Evolutionary conservation across 2,113 vertebrate species (phyloP).

Genomic region (Mixornis gularis): DNA sequence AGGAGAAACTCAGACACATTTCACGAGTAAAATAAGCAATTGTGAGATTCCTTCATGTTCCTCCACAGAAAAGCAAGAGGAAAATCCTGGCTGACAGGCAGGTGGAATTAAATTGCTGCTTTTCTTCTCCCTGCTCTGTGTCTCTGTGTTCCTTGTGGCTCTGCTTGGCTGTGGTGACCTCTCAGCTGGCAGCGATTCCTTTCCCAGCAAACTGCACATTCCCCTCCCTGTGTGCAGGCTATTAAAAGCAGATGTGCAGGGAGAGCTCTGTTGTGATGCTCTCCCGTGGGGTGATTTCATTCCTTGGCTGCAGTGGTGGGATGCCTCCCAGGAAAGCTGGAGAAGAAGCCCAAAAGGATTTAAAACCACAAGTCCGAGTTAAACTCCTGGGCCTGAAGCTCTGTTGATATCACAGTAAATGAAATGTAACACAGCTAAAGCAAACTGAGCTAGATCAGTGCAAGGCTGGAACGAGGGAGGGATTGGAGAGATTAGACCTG

Average conservation of each 20-base stretch:
- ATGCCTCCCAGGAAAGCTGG: neutral
- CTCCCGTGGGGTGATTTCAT: neutral
- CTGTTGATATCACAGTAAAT: neutral
- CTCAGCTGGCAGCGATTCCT: neutral
- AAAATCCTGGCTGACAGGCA: neutral
- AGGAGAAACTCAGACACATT: neutral
- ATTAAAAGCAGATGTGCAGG: neutral
- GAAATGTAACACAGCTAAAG: neutral
- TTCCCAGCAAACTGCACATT: slow-evolving; percentile 21
- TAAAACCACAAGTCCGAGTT: neutral
- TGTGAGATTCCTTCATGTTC: neutral
- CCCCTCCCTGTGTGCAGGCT: neutral
- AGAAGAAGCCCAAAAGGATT: neutral
- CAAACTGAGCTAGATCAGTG: neutral
- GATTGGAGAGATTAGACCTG: neutral
- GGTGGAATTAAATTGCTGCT: neutral
- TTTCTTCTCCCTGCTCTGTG: neutral
- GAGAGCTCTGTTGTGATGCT: neutral
- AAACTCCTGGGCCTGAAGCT: neutral
- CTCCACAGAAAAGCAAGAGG: neutral
- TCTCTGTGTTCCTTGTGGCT: neutral
- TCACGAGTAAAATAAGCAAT: neutral
- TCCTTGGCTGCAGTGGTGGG: neutral
- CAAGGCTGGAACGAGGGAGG: neutral
- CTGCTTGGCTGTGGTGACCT: neutral